phyloP scores from a whole-genome alignment of 2,888 invertebrate species.

The Cerastoderma edule region DNA sequence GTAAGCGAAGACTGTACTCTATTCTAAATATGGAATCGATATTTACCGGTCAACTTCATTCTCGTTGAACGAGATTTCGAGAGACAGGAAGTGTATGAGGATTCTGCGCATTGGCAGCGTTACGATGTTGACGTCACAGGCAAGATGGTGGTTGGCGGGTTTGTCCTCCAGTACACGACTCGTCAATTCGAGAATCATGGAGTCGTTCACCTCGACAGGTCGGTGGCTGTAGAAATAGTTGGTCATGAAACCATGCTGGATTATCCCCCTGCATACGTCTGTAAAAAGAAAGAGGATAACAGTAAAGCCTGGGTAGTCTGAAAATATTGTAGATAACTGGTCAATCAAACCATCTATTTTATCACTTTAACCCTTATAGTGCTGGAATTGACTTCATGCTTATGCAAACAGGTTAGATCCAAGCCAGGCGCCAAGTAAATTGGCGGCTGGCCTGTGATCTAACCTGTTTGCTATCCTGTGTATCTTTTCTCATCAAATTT shows the following conservation, averaged over 20 bases:
- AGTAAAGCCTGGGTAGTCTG: not conserved
- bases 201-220: slow-evolving; percentile 63
- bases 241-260: slow-evolving; percentile 62
- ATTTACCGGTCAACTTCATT: slow-evolving; percentile 67
- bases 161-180: slow-evolving; percentile 58
- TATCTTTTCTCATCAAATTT: no score
- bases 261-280: slow-evolving; percentile 19
- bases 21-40: not conserved
- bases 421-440: no score
- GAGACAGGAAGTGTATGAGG: slow-evolving; percentile 65
- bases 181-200: slow-evolving; percentile 68
- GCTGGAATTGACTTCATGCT: no score
- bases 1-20: not conserved
- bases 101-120: slow-evolving; percentile 56
- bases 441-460: no score
- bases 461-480: no score
- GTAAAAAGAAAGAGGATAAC: slow-evolving; percentile 18
- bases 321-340: no score
- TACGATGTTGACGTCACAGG: slow-evolving; percentile 64
- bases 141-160: slow-evolving; percentile 43
- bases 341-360: no score
- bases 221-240: slow-evolving; percentile 58
- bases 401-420: no score
- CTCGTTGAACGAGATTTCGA: slow-evolving; percentile 66
- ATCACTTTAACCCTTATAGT: no score